Base-by-base conservation (phyloP, 2,113 vertebrate genomes). In the Seriola aureovittata region DNA sequence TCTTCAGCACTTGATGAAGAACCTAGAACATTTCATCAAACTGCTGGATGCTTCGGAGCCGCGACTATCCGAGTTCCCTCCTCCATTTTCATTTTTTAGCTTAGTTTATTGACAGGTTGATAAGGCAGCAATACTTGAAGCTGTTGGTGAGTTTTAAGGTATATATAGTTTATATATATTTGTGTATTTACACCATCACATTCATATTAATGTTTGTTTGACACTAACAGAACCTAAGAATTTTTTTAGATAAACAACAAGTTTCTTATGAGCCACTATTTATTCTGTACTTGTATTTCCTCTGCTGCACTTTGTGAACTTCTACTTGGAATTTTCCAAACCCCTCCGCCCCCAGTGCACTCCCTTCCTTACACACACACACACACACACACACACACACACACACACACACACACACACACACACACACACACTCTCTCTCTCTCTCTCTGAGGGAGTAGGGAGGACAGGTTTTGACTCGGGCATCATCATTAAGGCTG, bases 301-400 rank as follows among this genome's bases (percentile, higher is more conserved):
- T 78, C 44, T 71, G 14, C 57, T 82, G 72, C 67, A 76, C 75
- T 84, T 81, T 81, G 34, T 76, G 52, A 85, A 78, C 78, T 55
- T 78, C 17, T 1, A 14, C 59, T 71, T 75, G 81, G 81, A 89
- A 84, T 86, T 86, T 89, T 87, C 75, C 81, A 82, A 65, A 70
- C 44, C 0, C 52, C 46, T 52, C 71, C 57, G 19, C 57, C 70
- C 58, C 62, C 55, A 64, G 19, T 57, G 48, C 58, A 23, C 71
- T 16, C 54, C 58, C 36, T 40, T 42, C 12, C 50, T 38, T 64
- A 46, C 10, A 29, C 50, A 17, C 70, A 42, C 40, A 50, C 36
- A 55, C 8, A 29, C 2, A 29, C 4, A 36, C 62, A 46, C 58
- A 17, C 71, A 10, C 54, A 42, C 36, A 29, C 34, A 7, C 52